Evolutionary conservation across 2,888 invertebrate genomes (phyloP), one percentile per base, ranked within the genome.

Genomic region (Prenolepis imparis): DNA sequence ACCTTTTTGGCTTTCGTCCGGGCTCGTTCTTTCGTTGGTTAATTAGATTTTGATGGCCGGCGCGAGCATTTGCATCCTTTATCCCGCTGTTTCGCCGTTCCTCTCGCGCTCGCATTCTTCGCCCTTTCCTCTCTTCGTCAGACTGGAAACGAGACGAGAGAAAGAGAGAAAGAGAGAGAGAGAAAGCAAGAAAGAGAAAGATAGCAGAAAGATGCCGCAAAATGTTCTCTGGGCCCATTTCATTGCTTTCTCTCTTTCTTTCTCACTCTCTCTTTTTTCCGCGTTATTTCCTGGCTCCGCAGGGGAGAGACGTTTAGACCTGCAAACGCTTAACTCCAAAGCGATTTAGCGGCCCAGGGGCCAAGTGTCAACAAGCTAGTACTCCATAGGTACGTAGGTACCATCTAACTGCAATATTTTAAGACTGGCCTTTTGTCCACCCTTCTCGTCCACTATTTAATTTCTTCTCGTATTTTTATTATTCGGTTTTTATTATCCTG

Each of bases 21-120:
- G 84, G 88, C 91, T 88, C 90, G 91, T 90, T 92, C 92, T 92
- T 93, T 92, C 91, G 91, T 85, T 92, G 91, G 93, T 94, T 94
- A 94, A 94, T 94, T 94, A 94, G 94, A 94, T 94, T 94, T 94
- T 93, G 94, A 94, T 94, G 94, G 94, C 91, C 92, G 91, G 91
- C 92, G 91, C 91, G 89, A 93, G 90, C 92, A 93, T 94, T 94
- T 94, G 94, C 94, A 94, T 94, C 92, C 92, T 94, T 92, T 93
- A 93, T 93, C 88, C 88, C 81, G 64, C 67, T 70, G 86, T 84
- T 87, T 68, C 82, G 72, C 84, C 86, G 88, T 87, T 86, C 85
- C 85, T 89, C 86, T 87, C 75, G 86, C 86, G 80, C 82, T 84
- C 83, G 73, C 85, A 80, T 83, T 68, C 67, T 85, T 85, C 75